Conservation (phyloP, 2,888 invertebrate genomes). For the Julus scanicus region DNA sequence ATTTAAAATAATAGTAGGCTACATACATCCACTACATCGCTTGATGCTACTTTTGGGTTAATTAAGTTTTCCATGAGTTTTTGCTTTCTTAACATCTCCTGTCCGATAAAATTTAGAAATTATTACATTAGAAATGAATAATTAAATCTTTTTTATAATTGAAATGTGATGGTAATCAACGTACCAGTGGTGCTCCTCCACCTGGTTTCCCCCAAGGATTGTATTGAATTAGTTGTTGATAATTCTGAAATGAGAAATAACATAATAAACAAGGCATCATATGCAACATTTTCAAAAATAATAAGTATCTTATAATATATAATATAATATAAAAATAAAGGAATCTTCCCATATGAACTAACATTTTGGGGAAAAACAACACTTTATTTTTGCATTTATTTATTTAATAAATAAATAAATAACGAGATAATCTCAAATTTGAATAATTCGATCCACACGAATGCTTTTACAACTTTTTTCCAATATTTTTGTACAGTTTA, state of each 20-base stretch:
- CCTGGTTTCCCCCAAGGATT: constrained; percentile 65
- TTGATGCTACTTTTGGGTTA: background rate
- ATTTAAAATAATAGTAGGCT: background rate
- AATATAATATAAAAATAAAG: no score
- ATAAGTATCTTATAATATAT: background rate
- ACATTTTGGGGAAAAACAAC: no score
- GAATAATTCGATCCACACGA: no score
- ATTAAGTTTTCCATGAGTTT: constrained; percentile 47
- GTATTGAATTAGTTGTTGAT: constrained; percentile 63
- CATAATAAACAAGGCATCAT: no score
- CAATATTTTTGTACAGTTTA: no score
- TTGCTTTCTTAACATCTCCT: constrained; percentile 48
- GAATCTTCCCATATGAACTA: no score
- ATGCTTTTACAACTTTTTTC: no score
- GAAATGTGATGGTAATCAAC: no score
- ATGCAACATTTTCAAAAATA: no score
- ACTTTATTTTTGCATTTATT: no score
- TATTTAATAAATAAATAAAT: no score
- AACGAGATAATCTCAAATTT: no score
- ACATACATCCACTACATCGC: constrained; percentile 50
- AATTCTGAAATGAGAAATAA: constrained; percentile 62
- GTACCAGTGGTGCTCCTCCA: constrained; percentile 63
- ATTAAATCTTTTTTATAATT: background rate
- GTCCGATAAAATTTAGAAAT: background rate
- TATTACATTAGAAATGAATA: background rate